Evolutionary conservation across 2,888 invertebrate species (phyloP).

Genomic region (Callimorpha dominula): DNA sequence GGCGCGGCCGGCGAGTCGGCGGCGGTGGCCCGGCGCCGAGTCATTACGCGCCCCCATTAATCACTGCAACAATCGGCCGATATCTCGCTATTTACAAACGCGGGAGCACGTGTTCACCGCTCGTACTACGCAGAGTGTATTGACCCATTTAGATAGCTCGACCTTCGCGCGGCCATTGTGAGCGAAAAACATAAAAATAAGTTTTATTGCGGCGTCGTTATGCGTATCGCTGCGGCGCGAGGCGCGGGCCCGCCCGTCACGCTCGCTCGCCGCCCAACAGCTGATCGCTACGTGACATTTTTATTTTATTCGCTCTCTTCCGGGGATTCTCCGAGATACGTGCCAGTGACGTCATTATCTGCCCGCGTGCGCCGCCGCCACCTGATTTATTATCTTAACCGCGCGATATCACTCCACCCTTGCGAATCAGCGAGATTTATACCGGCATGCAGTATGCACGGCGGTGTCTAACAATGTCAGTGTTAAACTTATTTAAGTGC

Average conservation of each 20-base stretch:
- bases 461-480: slow-evolving; percentile 65
- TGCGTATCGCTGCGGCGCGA: slow-evolving; percentile 78
- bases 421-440: slow-evolving; percentile 72
- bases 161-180: slow-evolving; percentile 87
- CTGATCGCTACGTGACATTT: slow-evolving; percentile 87
- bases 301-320: slow-evolving; percentile 86
- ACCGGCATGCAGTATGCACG: slow-evolving; percentile 51
- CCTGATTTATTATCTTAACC: slow-evolving; percentile 82
- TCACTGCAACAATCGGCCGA: slow-evolving; percentile 87
- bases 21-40: slow-evolving; percentile 66
- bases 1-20: slow-evolving; percentile 67
- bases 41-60: slow-evolving; percentile 86
- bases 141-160: slow-evolving; percentile 87
- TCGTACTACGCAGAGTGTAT: slow-evolving; percentile 86
- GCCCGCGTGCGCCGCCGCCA: slow-evolving; percentile 72
- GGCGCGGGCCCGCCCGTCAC: slow-evolving; percentile 75
- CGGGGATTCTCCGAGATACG: slow-evolving; percentile 86
- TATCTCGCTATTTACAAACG: slow-evolving; percentile 87
- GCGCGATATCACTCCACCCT: slow-evolving; percentile 68
- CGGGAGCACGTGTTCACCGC: slow-evolving; percentile 85
- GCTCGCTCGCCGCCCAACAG: slow-evolving; percentile 78
- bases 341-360: slow-evolving; percentile 85
- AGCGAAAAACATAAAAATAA: slow-evolving; percentile 87
- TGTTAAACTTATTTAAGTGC: slow-evolving; percentile 58
- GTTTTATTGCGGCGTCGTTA: slow-evolving; percentile 87